Evolutionary conservation across 2,113 vertebrate genomes (phyloP).

Genomic region (Vulpes lagopus): DNA sequence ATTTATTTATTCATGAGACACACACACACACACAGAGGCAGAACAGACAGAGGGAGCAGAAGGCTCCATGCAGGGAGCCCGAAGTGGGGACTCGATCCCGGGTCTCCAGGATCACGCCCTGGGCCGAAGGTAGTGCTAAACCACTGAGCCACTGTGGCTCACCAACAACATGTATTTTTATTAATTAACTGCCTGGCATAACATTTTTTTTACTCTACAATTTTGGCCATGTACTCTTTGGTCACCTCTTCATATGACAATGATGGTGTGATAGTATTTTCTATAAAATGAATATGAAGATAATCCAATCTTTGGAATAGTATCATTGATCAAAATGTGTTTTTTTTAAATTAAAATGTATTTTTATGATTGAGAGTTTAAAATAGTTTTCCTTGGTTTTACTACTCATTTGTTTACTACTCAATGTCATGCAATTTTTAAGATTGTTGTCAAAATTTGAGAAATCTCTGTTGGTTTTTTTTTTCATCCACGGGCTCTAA

Average conservation of each 20-base stretch:
- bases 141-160: no score
- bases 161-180: background rate
- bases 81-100: no score
- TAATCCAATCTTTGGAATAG: background rate
- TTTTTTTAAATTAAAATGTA: background rate
- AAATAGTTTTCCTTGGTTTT: background rate
- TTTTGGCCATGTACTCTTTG: background rate
- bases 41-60: no score
- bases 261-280: background rate
- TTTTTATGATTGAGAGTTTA: background rate
- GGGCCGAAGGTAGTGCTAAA: no score
- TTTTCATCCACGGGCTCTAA: background rate
- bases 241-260: background rate
- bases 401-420: background rate
- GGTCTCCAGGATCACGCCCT: no score
- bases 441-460: background rate
- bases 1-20: no score
- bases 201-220: background rate
- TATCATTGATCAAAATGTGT: background rate
- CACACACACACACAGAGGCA: no score
- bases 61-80: no score
- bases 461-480: background rate
- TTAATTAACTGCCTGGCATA: background rate
- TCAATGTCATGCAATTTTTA: conserved; percentile 8
- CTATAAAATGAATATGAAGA: background rate